phyloP scores from a whole-genome alignment of 2,797 vertebrate species.

The Aeoliscus strigatus region DNA sequence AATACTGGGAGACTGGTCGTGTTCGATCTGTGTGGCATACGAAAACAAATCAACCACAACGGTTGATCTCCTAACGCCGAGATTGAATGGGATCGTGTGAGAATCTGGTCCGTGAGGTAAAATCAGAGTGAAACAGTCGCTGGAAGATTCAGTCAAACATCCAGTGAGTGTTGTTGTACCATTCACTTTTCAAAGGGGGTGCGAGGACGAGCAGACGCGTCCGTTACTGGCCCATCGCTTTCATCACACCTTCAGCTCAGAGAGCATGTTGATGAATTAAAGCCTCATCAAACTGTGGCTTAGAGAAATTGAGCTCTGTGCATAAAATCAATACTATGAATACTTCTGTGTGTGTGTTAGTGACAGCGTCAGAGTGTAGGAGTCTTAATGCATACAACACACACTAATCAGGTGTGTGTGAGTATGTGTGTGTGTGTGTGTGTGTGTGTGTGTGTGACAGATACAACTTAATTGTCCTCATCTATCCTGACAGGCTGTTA shows the following conservation, averaged over 20 bases:
- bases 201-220: constrained; percentile 25
- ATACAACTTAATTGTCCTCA: constrained; percentile 62
- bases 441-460: constrained; percentile 5
- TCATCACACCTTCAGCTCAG: constrained; percentile 31
- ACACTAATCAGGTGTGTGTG: neutral
- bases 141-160: constrained; percentile 26
- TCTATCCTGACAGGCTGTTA: constrained; percentile 62
- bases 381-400: constrained; percentile 3
- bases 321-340: constrained; percentile 68
- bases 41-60: constrained; percentile 39
- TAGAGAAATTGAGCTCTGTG: constrained; percentile 40
- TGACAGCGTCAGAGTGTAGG: constrained; percentile 30
- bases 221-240: constrained; percentile 18
- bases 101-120: constrained; percentile 43
- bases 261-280: constrained; percentile 57
- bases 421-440: too few species aligned
- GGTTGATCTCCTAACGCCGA: constrained; percentile 38
- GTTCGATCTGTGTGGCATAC: constrained; percentile 31
- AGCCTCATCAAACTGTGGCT: constrained; percentile 57
- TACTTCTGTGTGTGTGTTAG: constrained; percentile 18
- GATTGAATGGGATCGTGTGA: constrained; percentile 43
- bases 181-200: constrained; percentile 15
- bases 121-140: constrained; percentile 32
- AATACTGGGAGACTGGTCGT: constrained; percentile 38
- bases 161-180: neutral